Evolutionary conservation across 1,140 invertebrate genomes (phyloP), one percentile per base, ranked within the genome.

Genomic region (Harlomillsia oculata): DNA sequence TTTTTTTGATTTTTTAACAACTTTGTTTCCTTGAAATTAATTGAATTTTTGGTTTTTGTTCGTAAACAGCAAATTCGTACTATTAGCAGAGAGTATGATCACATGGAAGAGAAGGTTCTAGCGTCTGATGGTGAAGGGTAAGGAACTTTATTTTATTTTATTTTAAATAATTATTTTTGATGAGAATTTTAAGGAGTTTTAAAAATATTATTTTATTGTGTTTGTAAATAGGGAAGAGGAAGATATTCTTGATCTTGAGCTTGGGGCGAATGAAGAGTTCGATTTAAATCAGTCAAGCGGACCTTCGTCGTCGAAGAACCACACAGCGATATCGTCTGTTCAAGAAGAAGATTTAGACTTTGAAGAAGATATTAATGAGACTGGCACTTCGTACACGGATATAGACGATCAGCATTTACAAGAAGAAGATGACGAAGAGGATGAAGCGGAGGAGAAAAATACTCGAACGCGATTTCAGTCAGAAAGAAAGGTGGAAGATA

Each of bases 401-500:
- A n/a, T n/a, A n/a, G 45, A 48, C 14, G 18, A 4, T 28, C 43
- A 28, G 13, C 45, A 48, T 6, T 52, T 36, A 11, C n/a, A 28
- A 11, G 45, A 21, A 20, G 9, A 20, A 2, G 45, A 48, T 23
- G 52, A 53, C 2, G 37, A 43, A n/a, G 55, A 59, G 5, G 56
- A 59, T 16, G 57, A 59, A 23, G n/a, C 16, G 5, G 57, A 54
- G 16, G 20, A 30, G 5, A 53, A 45, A 49, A 57, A 50, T 21
- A 39, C 50, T 2, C 43, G 60, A 29, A 36, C 51, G 6, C 30
- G 60, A 21, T 62, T 62, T 51, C 30, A 30, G 14, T 39, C 29
- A 23, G 60, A 62, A 48, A 49, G 60, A 46, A 62, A 59, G 30
- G 40, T 39, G 16, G 54, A 62, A 54, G 55, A 53, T 21, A 45